These are phyloP conservation scores for Gonatopus flavifemur DNA, from an alignment of 1,140 invertebrate species.

Conservation along the genomic window DNA sequence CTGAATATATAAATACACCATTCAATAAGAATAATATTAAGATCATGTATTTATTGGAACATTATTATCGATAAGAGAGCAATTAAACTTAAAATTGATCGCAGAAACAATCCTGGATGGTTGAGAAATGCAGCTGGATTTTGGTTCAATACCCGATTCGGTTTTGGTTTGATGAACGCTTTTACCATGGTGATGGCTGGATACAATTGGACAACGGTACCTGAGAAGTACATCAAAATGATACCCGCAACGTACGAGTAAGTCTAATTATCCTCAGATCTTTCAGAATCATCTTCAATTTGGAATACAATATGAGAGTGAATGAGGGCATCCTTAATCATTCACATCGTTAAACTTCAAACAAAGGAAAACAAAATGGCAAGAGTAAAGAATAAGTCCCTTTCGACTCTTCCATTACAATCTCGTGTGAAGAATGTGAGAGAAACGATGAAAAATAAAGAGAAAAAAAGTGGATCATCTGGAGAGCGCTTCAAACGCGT, in stretches of 20 bases:
- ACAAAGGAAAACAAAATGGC: constrained; percentile 20
- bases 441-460: no score
- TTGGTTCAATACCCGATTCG: constrained; percentile 78
- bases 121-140: constrained; percentile 72
- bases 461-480: constrained; percentile 33
- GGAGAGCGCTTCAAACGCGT: constrained; percentile 19
- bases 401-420: constrained; percentile 24
- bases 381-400: no score
- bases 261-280: no score
- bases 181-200: constrained; percentile 73
- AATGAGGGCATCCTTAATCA: no score
- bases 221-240: constrained; percentile 63
- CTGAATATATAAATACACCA: no score
- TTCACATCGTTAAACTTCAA: constrained; percentile 33
- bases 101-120: constrained; percentile 72
- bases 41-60: no score
- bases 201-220: constrained; percentile 78
- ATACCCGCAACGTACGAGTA: constrained; percentile 21
- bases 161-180: constrained; percentile 91
- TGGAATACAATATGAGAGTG: no score
- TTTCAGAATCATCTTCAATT: no score
- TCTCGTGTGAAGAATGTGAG: no score
- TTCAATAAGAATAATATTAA: no score
- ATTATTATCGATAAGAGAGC: no score
- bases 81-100: no score